These are phyloP conservation scores for Vulpes ferrilata DNA, from an alignment of 2,113 vertebrate species.

Conservation along the genomic window DNA sequence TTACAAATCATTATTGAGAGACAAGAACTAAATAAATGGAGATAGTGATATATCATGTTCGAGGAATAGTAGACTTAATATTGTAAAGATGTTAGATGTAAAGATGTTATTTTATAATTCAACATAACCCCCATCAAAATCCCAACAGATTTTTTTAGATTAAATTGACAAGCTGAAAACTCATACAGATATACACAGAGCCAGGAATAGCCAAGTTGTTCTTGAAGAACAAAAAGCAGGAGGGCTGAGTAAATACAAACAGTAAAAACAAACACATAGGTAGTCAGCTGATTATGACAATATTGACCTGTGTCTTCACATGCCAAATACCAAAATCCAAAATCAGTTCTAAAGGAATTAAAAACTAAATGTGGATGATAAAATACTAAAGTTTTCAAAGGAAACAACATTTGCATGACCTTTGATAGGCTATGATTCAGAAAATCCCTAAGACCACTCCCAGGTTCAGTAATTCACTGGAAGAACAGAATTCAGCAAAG, in stretches of 20 bases:
- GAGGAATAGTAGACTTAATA: background rate
- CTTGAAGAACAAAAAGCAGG: background rate
- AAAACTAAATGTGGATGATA: background rate
- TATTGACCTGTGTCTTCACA: background rate
- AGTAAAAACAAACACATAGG: background rate
- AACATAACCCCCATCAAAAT: background rate
- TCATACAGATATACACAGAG: background rate
- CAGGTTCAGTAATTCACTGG: background rate
- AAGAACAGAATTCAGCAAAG: background rate
- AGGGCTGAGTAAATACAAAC: background rate
- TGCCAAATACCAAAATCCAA: background rate
- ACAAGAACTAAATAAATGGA: background rate
- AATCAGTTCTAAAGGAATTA: background rate
- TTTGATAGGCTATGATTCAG: background rate
- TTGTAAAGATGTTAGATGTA: background rate
- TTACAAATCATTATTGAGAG: background rate
- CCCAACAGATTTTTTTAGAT: background rate
- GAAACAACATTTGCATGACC: background rate
- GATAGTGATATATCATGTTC: background rate
- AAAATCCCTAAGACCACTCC: background rate
- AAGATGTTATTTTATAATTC: conserved; percentile 24
- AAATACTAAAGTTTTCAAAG: background rate
- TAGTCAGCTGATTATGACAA: background rate
- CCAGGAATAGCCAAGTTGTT: background rate
- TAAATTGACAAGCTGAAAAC: background rate